Conservation (phyloP, 2,797 vertebrate genomes). For the Sebastolobus altivelis region DNA sequence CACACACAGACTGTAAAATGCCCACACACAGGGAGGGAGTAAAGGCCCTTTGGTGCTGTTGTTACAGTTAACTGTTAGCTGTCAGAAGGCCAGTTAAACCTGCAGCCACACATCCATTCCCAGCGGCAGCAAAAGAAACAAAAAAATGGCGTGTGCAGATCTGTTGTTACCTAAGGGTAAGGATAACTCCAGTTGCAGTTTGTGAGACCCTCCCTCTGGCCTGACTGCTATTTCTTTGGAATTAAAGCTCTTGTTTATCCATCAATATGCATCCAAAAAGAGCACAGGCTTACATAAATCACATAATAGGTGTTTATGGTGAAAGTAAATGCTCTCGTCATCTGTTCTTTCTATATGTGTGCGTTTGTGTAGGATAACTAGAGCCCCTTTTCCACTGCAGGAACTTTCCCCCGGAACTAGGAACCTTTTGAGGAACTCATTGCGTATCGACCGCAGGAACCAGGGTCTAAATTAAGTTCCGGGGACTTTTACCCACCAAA, state of each 20-base stretch:
- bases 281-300: constrained; percentile 20
- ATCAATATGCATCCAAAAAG: background rate
- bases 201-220: constrained; percentile 7
- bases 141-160: background rate
- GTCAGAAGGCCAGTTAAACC: constrained; percentile 19
- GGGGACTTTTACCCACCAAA: too few relatives aligned
- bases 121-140: too few relatives aligned
- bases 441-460: too few relatives aligned
- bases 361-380: constrained; percentile 34
- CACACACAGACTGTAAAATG: background rate
- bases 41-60: constrained; percentile 1
- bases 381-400: background rate
- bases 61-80: constrained; percentile 21
- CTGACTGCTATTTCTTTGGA: background rate
- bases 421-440: too few relatives aligned
- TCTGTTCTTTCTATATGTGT: background rate
- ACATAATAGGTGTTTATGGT: constrained; percentile 49
- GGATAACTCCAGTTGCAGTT: background rate
- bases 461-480: too few relatives aligned
- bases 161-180: background rate
- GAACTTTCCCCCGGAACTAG: too few relatives aligned
- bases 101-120: constrained; percentile 19
- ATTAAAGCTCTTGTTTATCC: constrained; percentile 8
- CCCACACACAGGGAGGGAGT: background rate
- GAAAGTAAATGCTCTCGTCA: constrained; percentile 9